Evolutionary conservation across 2,797 vertebrate genomes (phyloP), one percentile per base, ranked within the genome.

Genomic region (Acanthornis magna): DNA sequence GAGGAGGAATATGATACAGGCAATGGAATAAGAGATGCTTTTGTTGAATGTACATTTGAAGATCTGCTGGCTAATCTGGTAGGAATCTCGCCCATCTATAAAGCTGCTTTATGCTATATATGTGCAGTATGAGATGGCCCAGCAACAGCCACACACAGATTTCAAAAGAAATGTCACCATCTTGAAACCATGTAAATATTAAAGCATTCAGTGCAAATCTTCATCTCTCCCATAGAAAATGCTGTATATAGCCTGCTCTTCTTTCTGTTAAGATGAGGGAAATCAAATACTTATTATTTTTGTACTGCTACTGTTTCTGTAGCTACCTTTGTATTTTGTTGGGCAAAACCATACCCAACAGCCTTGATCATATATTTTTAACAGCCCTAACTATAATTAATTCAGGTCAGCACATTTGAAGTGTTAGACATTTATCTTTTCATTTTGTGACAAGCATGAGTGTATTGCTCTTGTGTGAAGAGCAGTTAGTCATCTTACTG

Each of bases 201-300:
- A 85, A 78, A 85, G 42, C 42, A 11, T 48, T 68, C 10, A n/a
- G 48, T 62, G 18, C 36, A 15, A 87, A 65, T 65, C 45, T 81
- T 95, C 85, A 78, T 78, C 67, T 96, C 61, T 85, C 32, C 74
- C 26, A 29, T 13, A 32, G 74, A 88, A 93, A 97, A 73, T 67
- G 36, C 19, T 50, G 19, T 75, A 48, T 63, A 40, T 78, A 60
- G 32, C 20, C 58, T 87, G 66, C 54, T 89, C 38, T 66, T 93
- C 94, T 94, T 94, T 67, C 42, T 94, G 14, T 91, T 96, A 85
- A 57, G 36, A 45, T 88, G 68, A 97, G 79, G 54, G 29, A 63
- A 95, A 89, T 92, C 70, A 95, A 95, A 96, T 67, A 74, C 48
- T 95, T 89, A 76, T 55, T 96, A 50, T 90, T 81, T 96, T 94